Evolutionary conservation across 2,113 vertebrate species (phyloP), one percentile per base, ranked within the genome.

Genomic region (Dendropsophus ebraccatus): DNA sequence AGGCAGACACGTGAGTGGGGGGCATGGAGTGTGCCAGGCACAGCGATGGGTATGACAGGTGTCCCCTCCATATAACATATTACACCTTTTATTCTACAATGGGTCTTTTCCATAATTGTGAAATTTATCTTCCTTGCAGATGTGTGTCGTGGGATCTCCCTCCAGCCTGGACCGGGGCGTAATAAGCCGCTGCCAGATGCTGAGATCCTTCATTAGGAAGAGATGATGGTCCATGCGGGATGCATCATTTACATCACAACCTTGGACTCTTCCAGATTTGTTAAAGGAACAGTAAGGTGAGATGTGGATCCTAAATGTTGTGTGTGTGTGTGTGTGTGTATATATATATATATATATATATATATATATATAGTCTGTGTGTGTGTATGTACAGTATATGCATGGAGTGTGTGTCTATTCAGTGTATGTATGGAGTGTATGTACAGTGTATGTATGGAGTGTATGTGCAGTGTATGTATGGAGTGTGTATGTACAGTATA

Each of bases 101-200:
- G 67, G 82, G 32, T 60, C n/a, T 75, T 32, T 76, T 56, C 14
- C 19, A 62, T 76, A 75, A 84, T 76, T 49, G 54, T 17, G 52
- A 76, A 49, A 84, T 76, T 76, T 76, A 56, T 84, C 82, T 65
- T 67, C 56, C 73, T 14, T 62, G 83, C 16, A 76, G 74, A 76
- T 65, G 41, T 32, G 54, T 49, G 83, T 19, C 7, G 17, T 76
- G 83, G 56, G 56, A 76, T 65, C 72, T 49, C 32, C 72, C 84
- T 72, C 23, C 5, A 49, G 77, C 67, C 13, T 12, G 79, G 67
- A 19, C 45, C 65, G 58, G 41, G 17, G 54, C 41, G 11, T 52
- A 65, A 35, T 75, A 52, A 23, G 5, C 50, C 1, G 2, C 11
- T 6, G 75, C 52, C 85, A 81, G 78, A 69, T 75, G 85, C 30